Base-by-base conservation (phyloP, 2,888 invertebrate genomes). In the Philaethria dido region DNA sequence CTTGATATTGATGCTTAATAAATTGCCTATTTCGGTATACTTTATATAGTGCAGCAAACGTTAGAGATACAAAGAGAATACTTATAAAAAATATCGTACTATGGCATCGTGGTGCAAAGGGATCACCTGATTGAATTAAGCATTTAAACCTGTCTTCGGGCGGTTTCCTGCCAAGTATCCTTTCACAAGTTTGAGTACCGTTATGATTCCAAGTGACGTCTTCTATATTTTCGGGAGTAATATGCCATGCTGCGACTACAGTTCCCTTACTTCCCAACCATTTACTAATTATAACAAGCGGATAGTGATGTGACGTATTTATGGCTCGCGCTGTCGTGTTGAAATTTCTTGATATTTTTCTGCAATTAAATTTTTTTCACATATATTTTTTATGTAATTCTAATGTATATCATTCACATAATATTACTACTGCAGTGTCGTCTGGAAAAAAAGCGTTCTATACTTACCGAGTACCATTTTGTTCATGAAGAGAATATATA, bases 51-150 rank as follows among this genome's bases (percentile, higher is more conserved):
- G 33, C 6, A n/a, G 59, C 78, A 6, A 71, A 6, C 95, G 87
- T 4, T 93, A 88, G 79, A 96, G 96, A 55, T 85, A 87, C 13
- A 87, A 86, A 3, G 86, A 87, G 14, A 95, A 96, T 95, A 70
- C 16, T 88, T 92, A 69, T 89, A 68, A 86, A 4, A 16, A 80
- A 72, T 0, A 95, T 95, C 25, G 29, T 18, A 20, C 16, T 6
- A 60, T 95, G 86, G 96, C 97, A 97, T 0, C 79, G 80, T 18
- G 96, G 94, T 0, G 83, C 80, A 18, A 93, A 93, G 33, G 81
- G 74, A 73, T 95, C 93, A 13, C 80, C 81, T 13, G 72, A 68
- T 18, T 22, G 50, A 4, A 63, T 22, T 52, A 62, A 13, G 33
- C 72, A 74, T 18, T 33, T 59, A 13, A 66, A 42, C 25, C 69